These are phyloP conservation scores for Halictus ligatus DNA, from an alignment of 2,888 invertebrate species.

Conservation along the genomic window DNA sequence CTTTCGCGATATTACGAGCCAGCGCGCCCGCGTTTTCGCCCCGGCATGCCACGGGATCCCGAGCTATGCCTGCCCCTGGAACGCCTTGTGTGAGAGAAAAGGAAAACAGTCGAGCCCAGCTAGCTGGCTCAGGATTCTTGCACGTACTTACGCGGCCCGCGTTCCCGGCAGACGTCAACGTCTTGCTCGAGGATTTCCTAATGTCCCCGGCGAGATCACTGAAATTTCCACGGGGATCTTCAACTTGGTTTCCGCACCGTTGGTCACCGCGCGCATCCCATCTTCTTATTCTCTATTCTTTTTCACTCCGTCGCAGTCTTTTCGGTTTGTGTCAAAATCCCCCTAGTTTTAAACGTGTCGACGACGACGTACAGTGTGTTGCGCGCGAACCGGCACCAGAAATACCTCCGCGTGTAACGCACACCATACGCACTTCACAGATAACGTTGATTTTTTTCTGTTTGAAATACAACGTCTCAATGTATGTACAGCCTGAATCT, in stretches of 20 bases:
- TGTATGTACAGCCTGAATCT: too few species aligned
- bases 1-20: constrained; percentile 68
- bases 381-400: too few species aligned
- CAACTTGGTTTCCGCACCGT: not conserved
- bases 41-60: constrained; percentile 44
- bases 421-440: too few species aligned
- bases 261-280: not conserved
- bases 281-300: not conserved
- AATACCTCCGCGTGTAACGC: too few species aligned
- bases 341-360: too few species aligned
- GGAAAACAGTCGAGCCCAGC: constrained; percentile 21
- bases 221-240: not conserved
- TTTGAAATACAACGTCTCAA: too few species aligned
- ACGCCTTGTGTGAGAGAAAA: constrained; percentile 30
- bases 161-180: constrained; percentile 2
- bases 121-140: constrained; percentile 28
- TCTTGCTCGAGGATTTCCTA: constrained; percentile 10
- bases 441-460: too few species aligned
- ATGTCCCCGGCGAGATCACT: not conserved
- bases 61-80: constrained; percentile 14
- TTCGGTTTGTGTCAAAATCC: not conserved
- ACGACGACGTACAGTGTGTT: too few species aligned
- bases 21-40: constrained; percentile 48
- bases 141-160: constrained; percentile 4
- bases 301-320: not conserved